Base-by-base conservation (phyloP, 2,113 vertebrate genomes). In the Hyperopisus bebe region DNA sequence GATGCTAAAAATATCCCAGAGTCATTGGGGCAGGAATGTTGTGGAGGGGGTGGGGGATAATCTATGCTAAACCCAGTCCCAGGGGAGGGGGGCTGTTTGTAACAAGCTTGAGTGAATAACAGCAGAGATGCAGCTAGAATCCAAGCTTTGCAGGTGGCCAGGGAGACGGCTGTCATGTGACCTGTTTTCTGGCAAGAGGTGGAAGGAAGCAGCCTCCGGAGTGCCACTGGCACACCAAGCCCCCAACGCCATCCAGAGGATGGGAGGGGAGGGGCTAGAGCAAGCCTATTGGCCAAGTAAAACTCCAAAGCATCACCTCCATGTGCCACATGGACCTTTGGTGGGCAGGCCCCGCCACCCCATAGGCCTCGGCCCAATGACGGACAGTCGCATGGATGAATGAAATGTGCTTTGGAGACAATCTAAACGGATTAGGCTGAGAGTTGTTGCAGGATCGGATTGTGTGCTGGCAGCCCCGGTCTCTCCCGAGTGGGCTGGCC, bases 61-160 rank as follows among this genome's bases (percentile, higher is more conserved):
- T 62, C 39, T 66, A 47, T 66, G 58, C 24, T 53, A 66, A 39
- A 88, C 3, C 87, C 55, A 77, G 74, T 77, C 87, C 35, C 55
- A 44, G 2, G 11, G 70, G 77, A 86, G 89, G 58, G 35, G 50
- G 21, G 8, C 39, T 48, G 90, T 74, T 88, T 70, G 77, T 48
- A 80, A 88, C 48, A 83, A 83, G 80, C 66, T 62, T 90, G 44
- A 90, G 91, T 89, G 44, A 91, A 92, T 86, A 89, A 42, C 82
- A 86, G 48, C 62, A 70, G n/a, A 27, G 74, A 39, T 42, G 35
- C 51, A 53, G 58, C 53, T 90, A 90, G 17, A 90, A 86, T 47
- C 80, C 13, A 66, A 62, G 27, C 86, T 62, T 86, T 46, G 82
- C 48, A 86, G 90, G 87, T 89, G 89, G 62, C n/a, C 90, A 66